A percentile compares a stretch with the other conserved stretches of the same genome.
These are phyloP conservation scores for Drosophila engyochracea DNA, from an alignment of 2,888 invertebrate species.

Conservation along the genomic window DNA sequence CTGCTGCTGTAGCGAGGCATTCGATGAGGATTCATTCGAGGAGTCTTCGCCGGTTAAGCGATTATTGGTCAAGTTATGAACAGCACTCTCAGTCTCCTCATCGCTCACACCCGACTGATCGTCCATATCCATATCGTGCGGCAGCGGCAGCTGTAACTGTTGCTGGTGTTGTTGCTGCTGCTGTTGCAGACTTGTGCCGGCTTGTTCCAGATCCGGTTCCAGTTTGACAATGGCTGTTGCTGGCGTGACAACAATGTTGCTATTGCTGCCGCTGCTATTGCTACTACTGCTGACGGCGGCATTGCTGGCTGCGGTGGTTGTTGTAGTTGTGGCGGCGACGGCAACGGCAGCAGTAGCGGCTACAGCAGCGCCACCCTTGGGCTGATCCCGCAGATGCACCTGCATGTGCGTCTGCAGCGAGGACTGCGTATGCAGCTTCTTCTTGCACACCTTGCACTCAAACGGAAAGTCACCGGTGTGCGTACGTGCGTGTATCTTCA, in stretches of 20 bases:
- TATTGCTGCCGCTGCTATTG: neutral
- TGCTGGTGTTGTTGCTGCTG: slow-evolving; percentile 27
- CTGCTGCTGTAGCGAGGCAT: slow-evolving; percentile 73
- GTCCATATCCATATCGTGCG: slow-evolving; percentile 66
- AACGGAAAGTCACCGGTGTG: slow-evolving; percentile 85
- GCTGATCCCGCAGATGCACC: slow-evolving; percentile 84
- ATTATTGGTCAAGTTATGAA: slow-evolving; percentile 75
- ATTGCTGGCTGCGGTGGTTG: slow-evolving; percentile 10
- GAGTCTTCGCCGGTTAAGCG: slow-evolving; percentile 83
- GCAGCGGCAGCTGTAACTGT: slow-evolving; percentile 39
- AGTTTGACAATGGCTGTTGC: slow-evolving; percentile 46
- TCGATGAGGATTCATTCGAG: slow-evolving; percentile 83
- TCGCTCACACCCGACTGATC: slow-evolving; percentile 79
- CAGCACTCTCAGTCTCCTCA: slow-evolving; percentile 65
- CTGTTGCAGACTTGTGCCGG: slow-evolving; percentile 28
- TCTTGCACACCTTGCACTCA: slow-evolving; percentile 84
- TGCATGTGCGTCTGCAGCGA: slow-evolving; percentile 85
- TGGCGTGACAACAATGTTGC: slow-evolving; percentile 26
- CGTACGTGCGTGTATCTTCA: slow-evolving; percentile 85
- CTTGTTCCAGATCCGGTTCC: slow-evolving; percentile 44
- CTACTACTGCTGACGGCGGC: neutral
- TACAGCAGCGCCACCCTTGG: slow-evolving; percentile 35
- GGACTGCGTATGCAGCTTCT: slow-evolving; percentile 84
- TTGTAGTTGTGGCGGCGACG: slow-evolving; percentile 5
- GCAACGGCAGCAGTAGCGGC: slow-evolving; percentile 4